Conservation (phyloP, 2,888 invertebrate genomes). For the Drosophila vallismaia region DNA sequence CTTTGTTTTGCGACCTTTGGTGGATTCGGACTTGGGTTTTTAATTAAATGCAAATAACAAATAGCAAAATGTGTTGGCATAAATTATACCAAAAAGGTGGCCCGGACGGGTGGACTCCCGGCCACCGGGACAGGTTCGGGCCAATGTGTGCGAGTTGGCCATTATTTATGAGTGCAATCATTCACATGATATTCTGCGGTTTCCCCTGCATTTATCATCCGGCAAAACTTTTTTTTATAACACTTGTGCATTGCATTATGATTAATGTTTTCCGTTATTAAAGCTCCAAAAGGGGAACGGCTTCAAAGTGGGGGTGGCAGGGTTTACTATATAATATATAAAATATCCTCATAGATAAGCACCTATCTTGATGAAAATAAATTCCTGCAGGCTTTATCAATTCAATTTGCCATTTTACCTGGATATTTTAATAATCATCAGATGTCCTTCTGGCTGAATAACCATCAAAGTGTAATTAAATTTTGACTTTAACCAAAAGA, state of each 20-base stretch:
- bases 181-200: slow-evolving; percentile 78
- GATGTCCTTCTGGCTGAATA: slow-evolving; percentile 11
- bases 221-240: slow-evolving; percentile 76
- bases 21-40: slow-evolving; percentile 54
- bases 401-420: slow-evolving; percentile 1
- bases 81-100: slow-evolving; percentile 52
- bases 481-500: slow-evolving; percentile 9
- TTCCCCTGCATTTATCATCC: slow-evolving; percentile 68
- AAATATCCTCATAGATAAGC: not conserved
- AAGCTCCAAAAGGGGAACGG: not conserved
- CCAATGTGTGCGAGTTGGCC: slow-evolving; percentile 38
- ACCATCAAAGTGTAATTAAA: slow-evolving; percentile 35
- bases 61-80: slow-evolving; percentile 64
- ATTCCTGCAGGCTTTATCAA: not conserved
- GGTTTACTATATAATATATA: not conserved
- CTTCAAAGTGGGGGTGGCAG: not conserved
- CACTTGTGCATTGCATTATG: slow-evolving; percentile 56
- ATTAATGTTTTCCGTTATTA: slow-evolving; percentile 56
- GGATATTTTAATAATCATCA: not conserved
- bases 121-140: not conserved
- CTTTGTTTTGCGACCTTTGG: slow-evolving; percentile 25
- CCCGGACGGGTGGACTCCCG: not conserved
- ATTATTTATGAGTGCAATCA: slow-evolving; percentile 77
- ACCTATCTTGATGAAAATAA: slow-evolving; percentile 7
- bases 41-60: slow-evolving; percentile 80